A percentile compares a stretch with the other conserved stretches of the same genome.
Conservation (phyloP, 37 sponge, comb jelly and placozoan species). For the Cladorhizidae sp. region DNA sequence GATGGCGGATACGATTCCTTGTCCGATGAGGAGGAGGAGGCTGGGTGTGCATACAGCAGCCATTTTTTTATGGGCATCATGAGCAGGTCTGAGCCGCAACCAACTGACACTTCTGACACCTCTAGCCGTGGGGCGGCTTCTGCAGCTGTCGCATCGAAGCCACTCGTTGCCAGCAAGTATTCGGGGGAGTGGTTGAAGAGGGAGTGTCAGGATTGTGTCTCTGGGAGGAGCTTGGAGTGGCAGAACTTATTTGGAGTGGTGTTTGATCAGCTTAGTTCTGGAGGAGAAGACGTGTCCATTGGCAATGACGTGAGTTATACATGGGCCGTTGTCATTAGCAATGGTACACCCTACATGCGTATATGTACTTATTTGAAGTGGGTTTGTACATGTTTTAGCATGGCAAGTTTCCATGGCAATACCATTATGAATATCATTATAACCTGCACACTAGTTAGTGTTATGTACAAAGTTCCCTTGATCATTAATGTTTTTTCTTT, state of each 20-base stretch:
- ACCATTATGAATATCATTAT: too few species aligned
- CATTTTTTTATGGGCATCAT: neutral
- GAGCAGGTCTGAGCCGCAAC: neutral
- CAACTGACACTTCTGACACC: too few species aligned
- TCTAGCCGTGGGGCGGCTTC: neutral
- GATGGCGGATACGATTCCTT: slow-evolving; percentile 42
- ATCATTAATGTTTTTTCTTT: too few species aligned
- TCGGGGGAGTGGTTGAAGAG: slow-evolving; percentile 48
- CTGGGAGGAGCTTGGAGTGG: slow-evolving; percentile 22
- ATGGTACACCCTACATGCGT: too few species aligned
- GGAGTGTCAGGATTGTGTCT: slow-evolving; percentile 33
- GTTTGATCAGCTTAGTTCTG: slow-evolving; percentile 67
- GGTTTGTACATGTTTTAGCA: too few species aligned
- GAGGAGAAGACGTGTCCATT: slow-evolving; percentile 35
- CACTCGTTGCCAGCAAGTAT: slow-evolving; percentile 2
- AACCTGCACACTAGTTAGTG: too few species aligned
- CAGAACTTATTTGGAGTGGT: slow-evolving; percentile 54
- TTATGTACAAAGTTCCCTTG: too few species aligned
- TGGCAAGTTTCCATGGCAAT: too few species aligned
- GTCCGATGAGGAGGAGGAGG: slow-evolving; percentile 52
- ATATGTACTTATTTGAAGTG: too few species aligned
- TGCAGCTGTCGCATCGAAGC: neutral
- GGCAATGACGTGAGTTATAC: slow-evolving; percentile 66
- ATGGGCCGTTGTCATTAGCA: too few species aligned
- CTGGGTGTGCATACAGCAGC: neutral